These are phyloP conservation scores for Leucopternis melanops DNA, from an alignment of 2,113 vertebrate genomes.

Conservation along the genomic window DNA sequence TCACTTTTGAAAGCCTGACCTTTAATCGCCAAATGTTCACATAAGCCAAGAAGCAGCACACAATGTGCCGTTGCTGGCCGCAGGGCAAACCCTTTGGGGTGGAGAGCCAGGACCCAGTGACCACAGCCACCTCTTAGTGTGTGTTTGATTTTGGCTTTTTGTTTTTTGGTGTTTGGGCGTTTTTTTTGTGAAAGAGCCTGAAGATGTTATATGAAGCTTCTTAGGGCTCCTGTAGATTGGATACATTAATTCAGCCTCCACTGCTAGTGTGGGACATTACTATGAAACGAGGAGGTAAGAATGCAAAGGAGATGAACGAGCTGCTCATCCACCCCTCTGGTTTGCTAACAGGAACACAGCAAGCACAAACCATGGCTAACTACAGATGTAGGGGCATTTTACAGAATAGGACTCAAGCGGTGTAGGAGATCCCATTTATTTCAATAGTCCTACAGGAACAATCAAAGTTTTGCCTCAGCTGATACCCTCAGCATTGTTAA, in stretches of 20 bases:
- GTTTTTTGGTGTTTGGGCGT: accelerated
- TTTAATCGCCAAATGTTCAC: too few species aligned
- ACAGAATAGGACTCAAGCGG: accelerated
- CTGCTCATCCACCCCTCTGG: accelerated
- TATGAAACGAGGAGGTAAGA: background rate
- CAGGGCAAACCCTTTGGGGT: too few species aligned
- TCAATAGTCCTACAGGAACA: background rate
- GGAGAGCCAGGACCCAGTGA: too few species aligned
- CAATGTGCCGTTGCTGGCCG: too few species aligned
- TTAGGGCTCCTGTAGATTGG: background rate
- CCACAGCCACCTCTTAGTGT: too few species aligned
- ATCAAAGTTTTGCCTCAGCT: background rate
- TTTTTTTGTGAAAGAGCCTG: background rate
- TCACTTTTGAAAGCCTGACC: too few species aligned
- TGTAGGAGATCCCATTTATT: background rate
- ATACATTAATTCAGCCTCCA: background rate
- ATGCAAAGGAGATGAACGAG: background rate
- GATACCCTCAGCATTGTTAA: background rate
- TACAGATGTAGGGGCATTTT: background rate
- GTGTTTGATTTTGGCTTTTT: background rate
- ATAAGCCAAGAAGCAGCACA: too few species aligned
- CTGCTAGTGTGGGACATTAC: too few species aligned
- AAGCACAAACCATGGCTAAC: background rate
- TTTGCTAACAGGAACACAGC: background rate
- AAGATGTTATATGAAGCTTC: background rate